Evolutionary conservation across 2,888 invertebrate species (phyloP).

Genomic region (Andrena dorsata): DNA sequence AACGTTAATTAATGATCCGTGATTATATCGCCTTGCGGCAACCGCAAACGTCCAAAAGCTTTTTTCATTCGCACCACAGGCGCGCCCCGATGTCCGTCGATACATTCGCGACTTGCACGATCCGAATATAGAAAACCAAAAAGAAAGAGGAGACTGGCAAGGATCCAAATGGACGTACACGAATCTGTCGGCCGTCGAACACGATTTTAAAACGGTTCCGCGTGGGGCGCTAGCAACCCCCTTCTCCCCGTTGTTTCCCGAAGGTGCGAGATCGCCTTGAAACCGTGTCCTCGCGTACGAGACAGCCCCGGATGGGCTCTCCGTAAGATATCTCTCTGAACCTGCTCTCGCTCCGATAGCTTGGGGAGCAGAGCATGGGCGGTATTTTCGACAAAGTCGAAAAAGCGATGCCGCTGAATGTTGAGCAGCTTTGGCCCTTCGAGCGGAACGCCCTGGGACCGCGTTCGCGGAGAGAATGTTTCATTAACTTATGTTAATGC

Average conservation of each 20-base stretch:
- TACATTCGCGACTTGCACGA: slow-evolving; percentile 20
- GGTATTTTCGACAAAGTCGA: slow-evolving; percentile 22
- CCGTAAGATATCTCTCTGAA: neutral
- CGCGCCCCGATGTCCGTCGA: slow-evolving; percentile 19
- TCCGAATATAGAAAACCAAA: slow-evolving; percentile 12
- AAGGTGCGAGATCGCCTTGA: slow-evolving; percentile 16
- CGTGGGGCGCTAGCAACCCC: neutral
- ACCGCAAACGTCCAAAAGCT: slow-evolving; percentile 39
- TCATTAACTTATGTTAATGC: too few species aligned
- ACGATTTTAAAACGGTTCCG: slow-evolving; percentile 28
- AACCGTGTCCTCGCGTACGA: slow-evolving; percentile 19
- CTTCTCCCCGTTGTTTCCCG: slow-evolving; percentile 7
- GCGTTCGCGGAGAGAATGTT: too few species aligned
- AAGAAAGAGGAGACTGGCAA: slow-evolving; percentile 53
- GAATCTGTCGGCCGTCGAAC: slow-evolving; percentile 36
- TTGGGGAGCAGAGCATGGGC: slow-evolving; percentile 12
- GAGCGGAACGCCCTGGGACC: neutral
- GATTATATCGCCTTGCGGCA: slow-evolving; percentile 68
- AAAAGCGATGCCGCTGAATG: neutral
- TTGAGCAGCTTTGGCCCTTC: neutral
- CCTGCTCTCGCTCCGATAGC: neutral
- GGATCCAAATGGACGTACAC: slow-evolving; percentile 63
- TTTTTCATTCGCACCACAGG: slow-evolving; percentile 38
- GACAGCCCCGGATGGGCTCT: neutral
- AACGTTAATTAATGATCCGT: slow-evolving; percentile 57